A percentile compares a stretch with the other conserved stretches of the same genome.
phyloP scores from a whole-genome alignment of 2,113 vertebrate genomes.

The Lipophrys pholis region DNA sequence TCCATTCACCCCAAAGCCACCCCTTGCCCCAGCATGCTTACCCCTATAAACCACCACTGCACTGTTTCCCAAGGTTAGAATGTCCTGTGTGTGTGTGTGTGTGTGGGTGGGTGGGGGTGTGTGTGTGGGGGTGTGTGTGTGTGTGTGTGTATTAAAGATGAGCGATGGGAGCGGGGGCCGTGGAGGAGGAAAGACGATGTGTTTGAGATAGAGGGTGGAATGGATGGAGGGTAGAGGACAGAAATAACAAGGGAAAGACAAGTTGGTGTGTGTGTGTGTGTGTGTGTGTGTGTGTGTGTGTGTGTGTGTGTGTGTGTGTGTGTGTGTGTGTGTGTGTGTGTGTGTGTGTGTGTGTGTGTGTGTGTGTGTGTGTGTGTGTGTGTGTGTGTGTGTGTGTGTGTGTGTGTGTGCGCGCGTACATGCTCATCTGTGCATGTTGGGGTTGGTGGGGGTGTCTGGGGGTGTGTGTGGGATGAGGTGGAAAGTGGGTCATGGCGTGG shows the following conservation, averaged over 20 bases:
- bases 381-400: constrained; percentile 7
- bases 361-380: constrained; percentile 7
- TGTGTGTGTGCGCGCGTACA: constrained; percentile 28
- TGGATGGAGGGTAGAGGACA: constrained; percentile 61
- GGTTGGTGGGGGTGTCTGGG: constrained; percentile 19
- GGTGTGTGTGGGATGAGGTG: constrained; percentile 34
- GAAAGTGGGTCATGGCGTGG: constrained; percentile 77
- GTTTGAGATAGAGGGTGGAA: constrained; percentile 56
- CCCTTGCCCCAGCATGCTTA: constrained; percentile 63
- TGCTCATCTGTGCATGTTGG: background rate
- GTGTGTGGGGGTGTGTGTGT: constrained; percentile 26
- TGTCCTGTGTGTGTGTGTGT: constrained; percentile 45
- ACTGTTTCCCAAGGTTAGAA: constrained; percentile 72
- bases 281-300: constrained; percentile 2
- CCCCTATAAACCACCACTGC: constrained; percentile 56
- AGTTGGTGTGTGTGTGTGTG: constrained; percentile 6
- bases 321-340: constrained; percentile 10
- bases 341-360: constrained; percentile 6
- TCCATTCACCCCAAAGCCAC: constrained; percentile 76
- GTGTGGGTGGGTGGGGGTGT: constrained; percentile 15
- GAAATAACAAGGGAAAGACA: constrained; percentile 61
- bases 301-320: constrained; percentile 9
- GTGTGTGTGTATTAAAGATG: constrained; percentile 18
- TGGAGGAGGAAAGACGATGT: constrained; percentile 34
- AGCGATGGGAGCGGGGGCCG: constrained; percentile 12